phyloP scores from a whole-genome alignment of 37 sponge, comb jelly and placozoan genomes.

The Halichondria panicea region DNA sequence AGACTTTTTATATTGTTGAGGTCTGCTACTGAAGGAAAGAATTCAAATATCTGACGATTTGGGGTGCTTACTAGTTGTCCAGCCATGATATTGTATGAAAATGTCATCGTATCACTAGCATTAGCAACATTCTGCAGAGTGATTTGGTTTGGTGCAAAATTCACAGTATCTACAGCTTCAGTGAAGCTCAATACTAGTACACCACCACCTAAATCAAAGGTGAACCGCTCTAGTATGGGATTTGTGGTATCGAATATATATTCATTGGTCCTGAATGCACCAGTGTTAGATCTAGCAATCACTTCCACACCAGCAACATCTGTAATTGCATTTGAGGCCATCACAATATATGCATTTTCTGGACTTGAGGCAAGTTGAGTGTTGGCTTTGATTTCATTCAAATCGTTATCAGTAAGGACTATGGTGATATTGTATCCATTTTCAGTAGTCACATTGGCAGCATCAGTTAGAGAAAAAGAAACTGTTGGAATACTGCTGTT shows the following conservation, averaged over 20 bases:
- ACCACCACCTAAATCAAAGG: constrained; percentile 71
- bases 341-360: constrained; percentile 56
- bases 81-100: constrained; percentile 38
- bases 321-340: constrained; percentile 67
- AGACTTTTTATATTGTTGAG: constrained; percentile 79
- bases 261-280: constrained; percentile 36
- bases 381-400: constrained; percentile 78
- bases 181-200: constrained; percentile 62
- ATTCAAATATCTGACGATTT: constrained; percentile 26
- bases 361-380: constrained; percentile 42
- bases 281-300: constrained; percentile 56
- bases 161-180: constrained; percentile 71
- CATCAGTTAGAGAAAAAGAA: constrained; percentile 58
- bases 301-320: constrained; percentile 82
- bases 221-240: constrained; percentile 61
- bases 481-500: background rate
- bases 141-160: constrained; percentile 39
- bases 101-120: constrained; percentile 9
- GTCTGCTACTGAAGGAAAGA: constrained; percentile 54
- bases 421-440: constrained; percentile 84
- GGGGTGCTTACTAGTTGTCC: constrained; percentile 17
- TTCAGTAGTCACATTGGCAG: constrained; percentile 19
- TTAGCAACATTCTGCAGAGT: constrained; percentile 66
- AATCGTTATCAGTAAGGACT: constrained; percentile 49
- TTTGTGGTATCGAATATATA: constrained; percentile 51